Conservation (phyloP, 2,888 invertebrate genomes). For the Exocentrus adspersus region DNA sequence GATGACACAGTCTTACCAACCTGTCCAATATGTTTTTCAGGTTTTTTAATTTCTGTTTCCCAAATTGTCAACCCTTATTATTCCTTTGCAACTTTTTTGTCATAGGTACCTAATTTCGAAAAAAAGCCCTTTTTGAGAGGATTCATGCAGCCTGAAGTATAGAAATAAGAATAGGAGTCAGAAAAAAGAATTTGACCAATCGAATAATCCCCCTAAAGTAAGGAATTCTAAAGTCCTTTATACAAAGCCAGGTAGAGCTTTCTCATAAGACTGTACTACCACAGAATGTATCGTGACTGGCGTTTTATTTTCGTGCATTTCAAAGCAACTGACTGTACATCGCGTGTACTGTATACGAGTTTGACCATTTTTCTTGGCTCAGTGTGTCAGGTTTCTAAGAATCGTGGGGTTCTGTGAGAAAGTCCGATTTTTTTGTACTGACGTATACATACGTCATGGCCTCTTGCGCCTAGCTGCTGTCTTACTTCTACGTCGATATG, state of each 20-base stretch:
- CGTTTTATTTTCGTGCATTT: slow-evolving; percentile 58
- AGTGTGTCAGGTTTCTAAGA: slow-evolving; percentile 64
- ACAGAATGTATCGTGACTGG: slow-evolving; percentile 59
- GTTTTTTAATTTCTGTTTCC: no score
- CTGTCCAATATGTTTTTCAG: no score
- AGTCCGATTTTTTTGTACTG: slow-evolving; percentile 59
- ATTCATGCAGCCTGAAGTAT: no score
- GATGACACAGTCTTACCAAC: no score
- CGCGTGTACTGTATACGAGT: slow-evolving; percentile 61
- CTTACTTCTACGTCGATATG: slow-evolving; percentile 33
- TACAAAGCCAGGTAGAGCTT: background rate
- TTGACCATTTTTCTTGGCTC: slow-evolving; percentile 64
- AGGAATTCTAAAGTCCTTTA: no score
- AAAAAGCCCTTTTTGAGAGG: no score
- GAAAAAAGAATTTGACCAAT: no score
- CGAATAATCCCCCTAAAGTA: no score
- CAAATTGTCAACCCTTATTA: no score
- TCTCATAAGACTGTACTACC: slow-evolving; percentile 47
- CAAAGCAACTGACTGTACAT: slow-evolving; percentile 58
- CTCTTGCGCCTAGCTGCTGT: slow-evolving; percentile 50
- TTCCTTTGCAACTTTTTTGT: no score
- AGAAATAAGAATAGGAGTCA: no score
- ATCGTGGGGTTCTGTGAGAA: slow-evolving; percentile 63
- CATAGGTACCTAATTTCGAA: no score
- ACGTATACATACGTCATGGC: slow-evolving; percentile 53